A percentile compares a stretch with the other conserved stretches of the same genome.
Conservation (phyloP, 2,113 vertebrate genomes). For the Micromys minutus region DNA sequence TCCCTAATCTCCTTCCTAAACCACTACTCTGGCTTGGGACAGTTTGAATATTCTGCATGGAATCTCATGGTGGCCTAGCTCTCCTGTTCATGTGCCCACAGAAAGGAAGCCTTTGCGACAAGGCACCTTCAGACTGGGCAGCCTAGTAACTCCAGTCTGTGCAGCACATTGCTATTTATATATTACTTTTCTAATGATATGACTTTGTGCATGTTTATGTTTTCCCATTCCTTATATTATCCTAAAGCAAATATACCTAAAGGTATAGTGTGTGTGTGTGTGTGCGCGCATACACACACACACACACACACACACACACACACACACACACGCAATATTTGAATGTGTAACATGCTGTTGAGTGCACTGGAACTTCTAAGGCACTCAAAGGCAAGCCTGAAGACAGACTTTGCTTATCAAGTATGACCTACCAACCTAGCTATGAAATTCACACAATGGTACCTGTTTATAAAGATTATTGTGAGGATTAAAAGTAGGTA, state of each 20-base stretch:
- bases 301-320: neutral
- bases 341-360: neutral
- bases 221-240: constrained; percentile 2
- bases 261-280: neutral
- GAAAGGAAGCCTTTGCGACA: neutral
- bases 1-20: neutral
- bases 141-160: neutral
- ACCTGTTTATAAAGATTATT: neutral
- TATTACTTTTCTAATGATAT: neutral
- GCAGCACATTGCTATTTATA: neutral
- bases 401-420: neutral
- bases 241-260: constrained; percentile 11
- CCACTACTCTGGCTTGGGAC: too few relatives aligned
- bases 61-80: neutral
- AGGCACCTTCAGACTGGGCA: neutral
- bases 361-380: neutral
- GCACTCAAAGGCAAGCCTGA: neutral
- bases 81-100: neutral
- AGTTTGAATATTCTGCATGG: neutral
- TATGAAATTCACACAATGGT: neutral
- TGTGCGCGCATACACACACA: neutral
- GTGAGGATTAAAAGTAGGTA: neutral
- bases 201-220: neutral
- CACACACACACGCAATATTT: neutral
- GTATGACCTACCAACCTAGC: neutral